These are phyloP conservation scores for Muntiacus muntjak DNA, from an alignment of 2,113 vertebrate genomes.

Conservation along the genomic window DNA sequence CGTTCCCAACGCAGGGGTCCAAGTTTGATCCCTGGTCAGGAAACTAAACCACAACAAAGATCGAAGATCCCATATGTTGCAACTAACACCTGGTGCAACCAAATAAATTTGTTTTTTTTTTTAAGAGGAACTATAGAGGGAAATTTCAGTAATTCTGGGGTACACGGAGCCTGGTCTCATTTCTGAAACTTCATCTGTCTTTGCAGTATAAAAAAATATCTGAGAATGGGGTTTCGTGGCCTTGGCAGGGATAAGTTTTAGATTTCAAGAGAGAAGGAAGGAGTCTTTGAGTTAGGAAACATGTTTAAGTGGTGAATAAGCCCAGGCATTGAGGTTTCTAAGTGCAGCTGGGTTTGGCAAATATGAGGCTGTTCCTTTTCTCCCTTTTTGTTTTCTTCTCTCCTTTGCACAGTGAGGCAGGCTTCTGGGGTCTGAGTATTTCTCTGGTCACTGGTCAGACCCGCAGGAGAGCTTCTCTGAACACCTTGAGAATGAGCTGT, in stretches of 20 bases:
- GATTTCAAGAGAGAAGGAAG: background rate
- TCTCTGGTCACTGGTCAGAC: background rate
- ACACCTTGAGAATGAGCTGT: background rate
- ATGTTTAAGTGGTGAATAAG: background rate
- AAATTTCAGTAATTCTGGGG: background rate
- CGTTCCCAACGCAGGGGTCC: background rate
- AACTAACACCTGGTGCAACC: background rate
- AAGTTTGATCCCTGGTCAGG: background rate
- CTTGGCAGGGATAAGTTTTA: background rate
- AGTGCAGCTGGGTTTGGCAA: background rate
- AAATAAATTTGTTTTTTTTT: background rate
- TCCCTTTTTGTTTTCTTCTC: background rate
- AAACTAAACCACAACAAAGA: background rate
- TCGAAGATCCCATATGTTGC: background rate
- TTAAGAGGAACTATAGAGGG: background rate
- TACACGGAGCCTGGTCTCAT: background rate
- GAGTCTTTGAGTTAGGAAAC: background rate
- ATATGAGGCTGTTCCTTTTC: background rate
- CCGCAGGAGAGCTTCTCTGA: background rate
- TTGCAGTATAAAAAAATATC: background rate
- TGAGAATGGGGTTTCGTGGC: background rate
- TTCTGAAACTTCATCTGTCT: background rate
- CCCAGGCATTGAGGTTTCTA: background rate
- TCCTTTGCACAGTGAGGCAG: background rate
- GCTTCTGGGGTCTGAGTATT: background rate